These are phyloP conservation scores for Scaptomyza flava DNA, from an alignment of 2,888 invertebrate species.

Conservation along the genomic window DNA sequence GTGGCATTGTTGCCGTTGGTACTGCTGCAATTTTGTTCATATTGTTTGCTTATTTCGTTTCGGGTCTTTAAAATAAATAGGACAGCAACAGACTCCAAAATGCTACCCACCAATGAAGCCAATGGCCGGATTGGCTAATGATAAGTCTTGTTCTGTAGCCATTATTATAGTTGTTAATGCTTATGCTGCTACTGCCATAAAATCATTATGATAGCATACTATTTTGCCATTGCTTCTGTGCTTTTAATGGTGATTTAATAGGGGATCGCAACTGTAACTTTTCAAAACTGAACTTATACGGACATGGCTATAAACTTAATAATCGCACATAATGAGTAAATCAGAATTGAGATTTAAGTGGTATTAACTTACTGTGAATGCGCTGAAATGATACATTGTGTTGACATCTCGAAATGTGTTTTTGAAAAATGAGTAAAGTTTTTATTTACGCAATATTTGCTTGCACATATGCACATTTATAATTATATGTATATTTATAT, in stretches of 20 bases:
- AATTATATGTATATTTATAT: conserved; percentile 34
- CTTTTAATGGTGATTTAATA: conserved; percentile 59
- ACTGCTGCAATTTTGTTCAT: conserved; percentile 67
- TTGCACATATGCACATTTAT: conserved; percentile 46
- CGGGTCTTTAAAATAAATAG: conserved; percentile 59
- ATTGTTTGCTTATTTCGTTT: conserved; percentile 72
- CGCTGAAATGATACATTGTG: conserved; percentile 1
- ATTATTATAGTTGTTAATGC: conserved; percentile 31
- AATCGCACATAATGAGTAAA: conserved; percentile 5
- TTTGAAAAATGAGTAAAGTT: conserved; percentile 63
- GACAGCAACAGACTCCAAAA: conserved; percentile 27
- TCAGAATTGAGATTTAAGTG: not conserved
- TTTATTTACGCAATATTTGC: conserved; percentile 56
- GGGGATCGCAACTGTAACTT: conserved; percentile 14
- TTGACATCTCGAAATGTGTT: conserved; percentile 29
- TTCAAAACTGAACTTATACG: conserved; percentile 49
- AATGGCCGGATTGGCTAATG: conserved; percentile 67
- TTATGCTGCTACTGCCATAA: conserved; percentile 45
- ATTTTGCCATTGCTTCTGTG: conserved; percentile 60
- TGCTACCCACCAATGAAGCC: conserved; percentile 61
- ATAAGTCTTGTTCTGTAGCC: conserved; percentile 69
- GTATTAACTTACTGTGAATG: conserved; percentile 10
- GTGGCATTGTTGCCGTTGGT: conserved; percentile 41
- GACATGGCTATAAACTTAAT: conserved; percentile 32
- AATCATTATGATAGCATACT: conserved; percentile 56